Conservation (phyloP, 2,888 invertebrate species). For the Abrostola tripartita region DNA sequence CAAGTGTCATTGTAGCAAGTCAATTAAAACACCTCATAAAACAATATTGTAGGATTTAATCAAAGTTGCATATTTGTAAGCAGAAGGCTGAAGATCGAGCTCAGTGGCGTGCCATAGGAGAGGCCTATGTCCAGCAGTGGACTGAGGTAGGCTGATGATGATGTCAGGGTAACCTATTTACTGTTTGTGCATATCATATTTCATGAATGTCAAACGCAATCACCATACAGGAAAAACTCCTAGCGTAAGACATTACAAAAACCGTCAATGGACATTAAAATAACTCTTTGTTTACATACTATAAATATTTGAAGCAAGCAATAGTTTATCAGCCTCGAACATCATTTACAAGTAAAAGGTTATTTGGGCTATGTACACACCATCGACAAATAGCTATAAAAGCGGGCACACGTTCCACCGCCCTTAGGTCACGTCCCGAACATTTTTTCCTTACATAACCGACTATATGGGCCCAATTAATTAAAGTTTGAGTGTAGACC, state of each 20-base stretch:
- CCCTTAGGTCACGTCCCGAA: conserved; percentile 62
- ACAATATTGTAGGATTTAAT: too few species aligned
- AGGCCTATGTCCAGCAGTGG: too few species aligned
- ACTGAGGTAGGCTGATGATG: too few species aligned
- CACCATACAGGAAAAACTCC: too few species aligned
- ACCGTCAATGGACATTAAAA: background rate
- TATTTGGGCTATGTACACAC: conserved; percentile 54
- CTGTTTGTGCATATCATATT: too few species aligned
- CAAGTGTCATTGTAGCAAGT: too few species aligned
- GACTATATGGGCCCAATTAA: conserved; percentile 66
- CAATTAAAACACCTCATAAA: too few species aligned
- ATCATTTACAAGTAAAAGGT: conserved; percentile 39
- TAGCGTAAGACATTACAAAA: background rate
- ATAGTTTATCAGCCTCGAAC: conserved; percentile 27
- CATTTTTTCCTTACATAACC: conserved; percentile 65
- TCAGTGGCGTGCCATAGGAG: too few species aligned
- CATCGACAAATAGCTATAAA: conserved; percentile 54
- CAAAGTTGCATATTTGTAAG: too few species aligned
- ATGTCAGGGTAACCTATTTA: too few species aligned
- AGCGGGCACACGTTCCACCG: conserved; percentile 37
- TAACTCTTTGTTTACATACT: background rate
- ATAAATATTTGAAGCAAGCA: conserved; percentile 13
- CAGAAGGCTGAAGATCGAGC: too few species aligned
- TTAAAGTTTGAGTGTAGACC: conserved; percentile 70
- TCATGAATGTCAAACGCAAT: too few species aligned